Conservation (phyloP, 2,113 vertebrate species). For the Panurus biarmicus region DNA sequence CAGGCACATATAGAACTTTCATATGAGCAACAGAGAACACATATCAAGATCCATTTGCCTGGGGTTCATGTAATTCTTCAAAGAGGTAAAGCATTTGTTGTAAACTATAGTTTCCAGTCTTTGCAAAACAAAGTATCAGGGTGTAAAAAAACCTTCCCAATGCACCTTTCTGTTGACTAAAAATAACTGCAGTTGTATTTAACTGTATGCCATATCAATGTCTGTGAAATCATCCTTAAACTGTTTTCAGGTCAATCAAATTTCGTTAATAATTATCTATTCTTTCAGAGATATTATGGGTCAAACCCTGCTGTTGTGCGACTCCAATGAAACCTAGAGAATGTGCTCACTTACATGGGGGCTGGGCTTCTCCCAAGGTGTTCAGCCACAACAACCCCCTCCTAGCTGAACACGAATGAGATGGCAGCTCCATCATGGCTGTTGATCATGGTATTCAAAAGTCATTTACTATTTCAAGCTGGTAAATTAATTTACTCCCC, state of each 20-base stretch:
- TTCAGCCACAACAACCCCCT: not conserved
- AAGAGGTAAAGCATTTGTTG: not conserved
- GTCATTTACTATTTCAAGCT: not conserved
- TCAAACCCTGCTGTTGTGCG: not conserved
- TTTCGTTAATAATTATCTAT: not conserved
- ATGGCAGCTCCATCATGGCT: not conserved
- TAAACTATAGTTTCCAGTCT: not conserved
- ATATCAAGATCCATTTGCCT: too few species aligned
- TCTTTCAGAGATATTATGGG: not conserved
- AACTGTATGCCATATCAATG: not conserved
- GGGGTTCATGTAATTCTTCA: too few species aligned
- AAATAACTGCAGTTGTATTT: not conserved
- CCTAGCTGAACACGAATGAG: not conserved
- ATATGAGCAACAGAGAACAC: too few species aligned
- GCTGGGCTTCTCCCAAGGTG: not conserved
- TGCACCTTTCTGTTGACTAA: not conserved
- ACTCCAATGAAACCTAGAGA: not conserved
- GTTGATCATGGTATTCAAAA: not conserved
- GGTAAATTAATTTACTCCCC: not conserved
- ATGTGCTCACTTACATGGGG: not conserved
- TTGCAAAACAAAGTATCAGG: not conserved
- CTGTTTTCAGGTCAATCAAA: not conserved
- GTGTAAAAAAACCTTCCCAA: not conserved
- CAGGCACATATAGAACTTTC: too few species aligned
- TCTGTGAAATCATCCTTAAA: not conserved